These are phyloP conservation scores for Euleptes europaea DNA, from an alignment of 2,113 vertebrate genomes.

Conservation along the genomic window DNA sequence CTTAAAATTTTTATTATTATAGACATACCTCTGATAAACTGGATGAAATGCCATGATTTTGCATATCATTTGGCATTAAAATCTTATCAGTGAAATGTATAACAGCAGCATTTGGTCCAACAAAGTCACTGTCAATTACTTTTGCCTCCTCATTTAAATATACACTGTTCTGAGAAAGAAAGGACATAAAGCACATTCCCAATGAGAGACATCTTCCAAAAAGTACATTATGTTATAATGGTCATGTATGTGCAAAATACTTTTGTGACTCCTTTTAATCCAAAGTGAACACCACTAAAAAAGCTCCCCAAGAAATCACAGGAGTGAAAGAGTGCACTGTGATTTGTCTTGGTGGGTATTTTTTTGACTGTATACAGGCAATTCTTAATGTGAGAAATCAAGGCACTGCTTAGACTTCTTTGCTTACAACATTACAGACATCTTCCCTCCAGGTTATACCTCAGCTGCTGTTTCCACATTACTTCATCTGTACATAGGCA, in stretches of 20 bases:
- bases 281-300: background rate
- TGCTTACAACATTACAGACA: too few relatives aligned
- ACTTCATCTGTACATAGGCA: background rate
- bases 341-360: too few relatives aligned
- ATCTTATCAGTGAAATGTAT: slow-evolving; percentile 88
- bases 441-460: background rate
- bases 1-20: background rate
- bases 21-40: slow-evolving; percentile 43
- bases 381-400: too few relatives aligned
- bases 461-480: background rate
- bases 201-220: background rate
- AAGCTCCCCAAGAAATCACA: background rate
- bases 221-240: background rate
- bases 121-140: slow-evolving; percentile 80
- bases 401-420: too few relatives aligned
- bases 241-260: background rate
- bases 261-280: background rate
- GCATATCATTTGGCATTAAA: slow-evolving; percentile 70
- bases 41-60: slow-evolving; percentile 36
- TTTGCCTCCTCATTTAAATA: slow-evolving; percentile 84
- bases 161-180: slow-evolving; percentile 79
- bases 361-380: too few relatives aligned
- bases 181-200: background rate
- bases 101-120: slow-evolving; percentile 81
- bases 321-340: background rate